Conservation (phyloP, 2,888 invertebrate species). For the Mythimna impura region DNA sequence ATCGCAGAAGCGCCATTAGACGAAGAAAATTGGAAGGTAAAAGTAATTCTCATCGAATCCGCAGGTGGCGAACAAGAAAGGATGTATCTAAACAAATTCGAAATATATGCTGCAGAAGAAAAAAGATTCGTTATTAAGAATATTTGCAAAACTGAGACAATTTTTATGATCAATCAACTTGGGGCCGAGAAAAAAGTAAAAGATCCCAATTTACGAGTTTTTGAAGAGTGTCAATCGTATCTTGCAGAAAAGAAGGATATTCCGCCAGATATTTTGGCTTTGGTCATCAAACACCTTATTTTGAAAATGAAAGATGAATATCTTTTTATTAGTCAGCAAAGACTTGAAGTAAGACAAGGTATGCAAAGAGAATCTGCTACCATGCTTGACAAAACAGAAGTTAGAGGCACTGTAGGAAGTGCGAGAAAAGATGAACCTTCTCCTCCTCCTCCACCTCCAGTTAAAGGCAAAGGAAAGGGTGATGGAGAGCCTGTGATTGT, state of each 20-base stretch:
- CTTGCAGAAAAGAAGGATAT: slow-evolving; percentile 84
- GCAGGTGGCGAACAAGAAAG: slow-evolving; percentile 85
- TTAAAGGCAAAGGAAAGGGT: slow-evolving; percentile 74
- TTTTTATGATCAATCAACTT: slow-evolving; percentile 87
- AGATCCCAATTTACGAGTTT: slow-evolving; percentile 82
- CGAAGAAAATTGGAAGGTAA: slow-evolving; percentile 80
- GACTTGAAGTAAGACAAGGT: slow-evolving; percentile 81
- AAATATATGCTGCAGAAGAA: slow-evolving; percentile 81
- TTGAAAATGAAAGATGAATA: slow-evolving; percentile 87
- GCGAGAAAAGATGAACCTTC: slow-evolving; percentile 64
- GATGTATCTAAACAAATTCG: slow-evolving; percentile 84
- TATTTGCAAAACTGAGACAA: slow-evolving; percentile 86
- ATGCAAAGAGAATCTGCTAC: slow-evolving; percentile 81
- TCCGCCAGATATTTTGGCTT: slow-evolving; percentile 82
- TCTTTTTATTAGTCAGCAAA: slow-evolving; percentile 81
- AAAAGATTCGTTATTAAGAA: slow-evolving; percentile 86
- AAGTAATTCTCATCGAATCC: slow-evolving; percentile 83
- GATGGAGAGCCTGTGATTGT: slow-evolving; percentile 54
- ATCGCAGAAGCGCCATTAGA: slow-evolving; percentile 79
- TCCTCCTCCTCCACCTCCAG: slow-evolving; percentile 40
- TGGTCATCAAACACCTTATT: slow-evolving; percentile 85
- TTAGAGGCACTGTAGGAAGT: slow-evolving; percentile 76
- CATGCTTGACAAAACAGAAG: slow-evolving; percentile 80
- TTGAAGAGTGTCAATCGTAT: slow-evolving; percentile 84
- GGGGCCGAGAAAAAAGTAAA: slow-evolving; percentile 85